A percentile compares a stretch with the other conserved stretches of the same genome.
Conservation (phyloP, 2,888 invertebrate species). For the Tipula helvola region DNA sequence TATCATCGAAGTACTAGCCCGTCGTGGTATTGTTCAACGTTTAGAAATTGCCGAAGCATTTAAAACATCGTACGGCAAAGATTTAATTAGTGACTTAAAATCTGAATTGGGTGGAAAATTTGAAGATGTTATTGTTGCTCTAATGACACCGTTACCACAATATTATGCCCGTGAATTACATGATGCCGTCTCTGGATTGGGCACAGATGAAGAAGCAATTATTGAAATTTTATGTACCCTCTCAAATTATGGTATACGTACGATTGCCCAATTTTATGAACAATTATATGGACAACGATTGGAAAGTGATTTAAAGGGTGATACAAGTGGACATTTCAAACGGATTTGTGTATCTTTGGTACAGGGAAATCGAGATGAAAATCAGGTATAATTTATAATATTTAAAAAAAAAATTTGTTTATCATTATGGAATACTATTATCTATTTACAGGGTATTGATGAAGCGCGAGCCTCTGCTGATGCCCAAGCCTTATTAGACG, state of each 20-base stretch:
- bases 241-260: slow-evolving; percentile 78
- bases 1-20: slow-evolving; percentile 79
- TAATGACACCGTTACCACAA: slow-evolving; percentile 82
- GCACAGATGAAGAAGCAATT: slow-evolving; percentile 82
- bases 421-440: neutral
- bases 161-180: slow-evolving; percentile 85
- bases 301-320: slow-evolving; percentile 78
- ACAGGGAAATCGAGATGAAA: slow-evolving; percentile 84
- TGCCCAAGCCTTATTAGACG: slow-evolving; percentile 62
- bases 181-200: slow-evolving; percentile 73
- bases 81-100: slow-evolving; percentile 70
- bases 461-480: slow-evolving; percentile 67
- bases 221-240: slow-evolving; percentile 87
- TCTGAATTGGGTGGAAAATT: slow-evolving; percentile 82
- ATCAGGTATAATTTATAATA: slow-evolving; percentile 34
- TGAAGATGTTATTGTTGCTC: slow-evolving; percentile 77
- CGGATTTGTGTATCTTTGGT: slow-evolving; percentile 76
- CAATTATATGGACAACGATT: slow-evolving; percentile 69
- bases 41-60: slow-evolving; percentile 81
- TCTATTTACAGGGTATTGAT: slow-evolving; percentile 50
- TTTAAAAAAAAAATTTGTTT: neutral
- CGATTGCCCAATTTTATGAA: slow-evolving; percentile 73
- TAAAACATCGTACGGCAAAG: slow-evolving; percentile 86
- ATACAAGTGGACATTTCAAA: slow-evolving; percentile 93
- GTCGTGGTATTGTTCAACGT: slow-evolving; percentile 80